Percentiles rank a stretch among this genome's conserved stretches.
Evolutionary conservation across 2,113 vertebrate genomes (phyloP).

Genomic region (Engraulis encrasicolus): DNA sequence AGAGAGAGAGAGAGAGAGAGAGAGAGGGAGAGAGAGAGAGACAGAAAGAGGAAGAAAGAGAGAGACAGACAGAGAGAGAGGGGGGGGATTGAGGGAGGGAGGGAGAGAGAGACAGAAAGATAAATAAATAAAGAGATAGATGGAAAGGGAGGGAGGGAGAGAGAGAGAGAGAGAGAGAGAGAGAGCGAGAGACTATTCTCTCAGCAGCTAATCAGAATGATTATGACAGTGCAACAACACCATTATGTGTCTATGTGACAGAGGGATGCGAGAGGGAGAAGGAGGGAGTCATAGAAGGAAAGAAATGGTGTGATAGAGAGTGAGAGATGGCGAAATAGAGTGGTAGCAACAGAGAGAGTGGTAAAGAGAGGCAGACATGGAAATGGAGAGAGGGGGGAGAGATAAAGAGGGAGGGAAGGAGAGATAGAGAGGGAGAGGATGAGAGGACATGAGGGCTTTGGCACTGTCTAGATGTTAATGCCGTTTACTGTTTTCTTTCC

Average conservation of each 20-base stretch:
- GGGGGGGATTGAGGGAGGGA: constrained; percentile 3
- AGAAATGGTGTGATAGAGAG: background rate
- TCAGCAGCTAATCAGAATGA: constrained; percentile 40
- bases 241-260: constrained; percentile 60
- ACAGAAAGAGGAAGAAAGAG: background rate
- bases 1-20: constrained; percentile 4
- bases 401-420: background rate
- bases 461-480: constrained; percentile 79
- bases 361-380: background rate
- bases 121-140: no score
- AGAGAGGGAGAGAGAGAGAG: constrained; percentile 20
- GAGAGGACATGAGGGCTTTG: constrained; percentile 61
- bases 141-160: no score
- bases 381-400: constrained; percentile 66
- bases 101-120: constrained; percentile 22
- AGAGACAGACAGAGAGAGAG: constrained; percentile 28
- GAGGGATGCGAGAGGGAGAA: constrained; percentile 65
- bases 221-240: constrained; percentile 42
- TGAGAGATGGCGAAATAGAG: background rate
- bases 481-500: constrained; percentile 75
- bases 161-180: background rate
- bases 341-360: no score
- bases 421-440: constrained; percentile 58
- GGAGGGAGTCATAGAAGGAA: no score
- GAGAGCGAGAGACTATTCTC: constrained; percentile 28